Percentiles rank a stretch among this genome's conserved stretches.
These are phyloP conservation scores for Indicator maculatus DNA, from an alignment of 2,113 vertebrate genomes.

Conservation along the genomic window DNA sequence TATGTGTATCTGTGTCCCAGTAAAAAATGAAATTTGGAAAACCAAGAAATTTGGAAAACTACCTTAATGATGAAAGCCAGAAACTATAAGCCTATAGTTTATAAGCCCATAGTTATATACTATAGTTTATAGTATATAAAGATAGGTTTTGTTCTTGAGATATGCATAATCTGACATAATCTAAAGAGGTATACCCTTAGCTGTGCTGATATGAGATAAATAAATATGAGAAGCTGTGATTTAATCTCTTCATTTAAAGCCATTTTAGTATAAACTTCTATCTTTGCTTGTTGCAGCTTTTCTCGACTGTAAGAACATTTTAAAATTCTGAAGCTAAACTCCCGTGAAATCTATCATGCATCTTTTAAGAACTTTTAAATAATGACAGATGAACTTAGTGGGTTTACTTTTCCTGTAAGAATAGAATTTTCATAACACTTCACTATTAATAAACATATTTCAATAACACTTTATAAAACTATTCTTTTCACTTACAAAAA, in stretches of 20 bases:
- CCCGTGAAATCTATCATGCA: not conserved
- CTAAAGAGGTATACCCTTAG: not conserved
- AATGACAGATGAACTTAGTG: not conserved
- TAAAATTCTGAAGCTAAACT: not conserved
- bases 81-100: no score
- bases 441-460: not conserved
- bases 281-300: not conserved
- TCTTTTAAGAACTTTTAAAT: not conserved
- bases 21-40: not conserved
- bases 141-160: not conserved
- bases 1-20: rapidly evolving
- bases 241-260: not conserved
- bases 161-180: not conserved
- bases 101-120: no score
- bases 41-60: not conserved
- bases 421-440: not conserved
- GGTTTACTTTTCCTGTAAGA: not conserved
- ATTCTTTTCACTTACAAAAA: not conserved
- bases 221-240: not conserved
- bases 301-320: not conserved
- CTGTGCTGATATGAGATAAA: slow-evolving; percentile 5
- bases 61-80: no score
- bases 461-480: not conserved
- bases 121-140: no score
- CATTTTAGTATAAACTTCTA: not conserved